Evolutionary conservation across 2,113 vertebrate genomes (phyloP).

Genomic region (Globicephala melas): DNA sequence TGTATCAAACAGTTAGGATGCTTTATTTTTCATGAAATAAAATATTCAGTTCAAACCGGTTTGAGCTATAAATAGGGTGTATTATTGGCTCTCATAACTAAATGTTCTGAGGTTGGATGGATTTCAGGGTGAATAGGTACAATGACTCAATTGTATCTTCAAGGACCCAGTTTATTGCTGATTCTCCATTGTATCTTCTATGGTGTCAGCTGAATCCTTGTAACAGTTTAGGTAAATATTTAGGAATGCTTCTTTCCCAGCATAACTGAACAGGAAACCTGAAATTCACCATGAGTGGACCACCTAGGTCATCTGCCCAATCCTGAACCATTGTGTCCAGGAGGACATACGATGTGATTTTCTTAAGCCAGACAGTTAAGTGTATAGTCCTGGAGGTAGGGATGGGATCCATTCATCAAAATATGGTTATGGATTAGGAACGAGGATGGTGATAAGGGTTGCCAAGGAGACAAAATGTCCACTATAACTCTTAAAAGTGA

Average conservation of each 20-base stretch:
- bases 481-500: not conserved
- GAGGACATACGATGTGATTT: not conserved
- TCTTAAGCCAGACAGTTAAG: not conserved
- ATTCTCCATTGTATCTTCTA: not conserved
- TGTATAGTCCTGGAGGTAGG: not conserved
- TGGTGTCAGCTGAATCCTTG: not conserved
- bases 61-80: not conserved
- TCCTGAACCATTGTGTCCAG: not conserved
- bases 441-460: not conserved
- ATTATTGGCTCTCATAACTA: not conserved
- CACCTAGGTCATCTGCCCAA: not conserved
- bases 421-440: not conserved
- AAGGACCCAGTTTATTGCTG: not conserved
- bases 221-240: not conserved
- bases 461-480: not conserved
- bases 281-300: not conserved
- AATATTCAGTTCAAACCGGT: not conserved
- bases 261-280: not conserved
- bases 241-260: not conserved
- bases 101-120: not conserved
- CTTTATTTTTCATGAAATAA: slow-evolving; percentile 21
- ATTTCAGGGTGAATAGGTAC: not conserved
- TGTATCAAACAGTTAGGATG: not conserved
- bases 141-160: not conserved
- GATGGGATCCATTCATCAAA: not conserved